Conservation (phyloP, 2,888 invertebrate species). For the Trisateles emortualis region DNA sequence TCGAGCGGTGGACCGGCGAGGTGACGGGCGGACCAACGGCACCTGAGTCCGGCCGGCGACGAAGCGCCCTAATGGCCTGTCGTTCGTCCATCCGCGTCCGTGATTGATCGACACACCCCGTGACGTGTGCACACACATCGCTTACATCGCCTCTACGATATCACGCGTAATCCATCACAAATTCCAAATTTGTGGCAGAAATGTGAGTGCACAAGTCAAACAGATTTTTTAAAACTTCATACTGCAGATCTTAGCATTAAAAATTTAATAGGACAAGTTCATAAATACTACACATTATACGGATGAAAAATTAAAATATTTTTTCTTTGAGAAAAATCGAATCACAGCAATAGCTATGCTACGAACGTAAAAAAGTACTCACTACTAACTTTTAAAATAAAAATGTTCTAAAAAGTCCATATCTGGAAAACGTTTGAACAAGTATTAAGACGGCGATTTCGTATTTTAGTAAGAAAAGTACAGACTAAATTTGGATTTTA, state of each 20-base stretch:
- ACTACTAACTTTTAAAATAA: slow-evolving; percentile 54
- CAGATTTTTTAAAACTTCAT: neutral
- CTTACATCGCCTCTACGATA: slow-evolving; percentile 70
- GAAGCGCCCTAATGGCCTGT: slow-evolving; percentile 81
- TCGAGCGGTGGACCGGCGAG: slow-evolving; percentile 39
- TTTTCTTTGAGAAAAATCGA: slow-evolving; percentile 9
- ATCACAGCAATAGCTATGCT: slow-evolving; percentile 19
- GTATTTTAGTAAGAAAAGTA: slow-evolving; percentile 57
- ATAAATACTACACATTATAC: no score
- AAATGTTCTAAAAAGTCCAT: slow-evolving; percentile 51
- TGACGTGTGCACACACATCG: slow-evolving; percentile 76
- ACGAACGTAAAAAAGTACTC: slow-evolving; percentile 30
- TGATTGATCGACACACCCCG: slow-evolving; percentile 83
- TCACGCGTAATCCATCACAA: slow-evolving; percentile 76
- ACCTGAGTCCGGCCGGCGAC: slow-evolving; percentile 69
- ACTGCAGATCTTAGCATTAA: neutral
- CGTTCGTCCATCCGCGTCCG: slow-evolving; percentile 77
- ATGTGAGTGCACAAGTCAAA: slow-evolving; percentile 43
- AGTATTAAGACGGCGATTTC: slow-evolving; percentile 56
- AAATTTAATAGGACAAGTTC: no score
- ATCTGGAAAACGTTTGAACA: slow-evolving; percentile 52
- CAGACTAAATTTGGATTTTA: slow-evolving; percentile 64
- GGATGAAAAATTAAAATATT: neutral
- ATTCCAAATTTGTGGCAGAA: slow-evolving; percentile 61
- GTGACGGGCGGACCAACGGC: slow-evolving; percentile 54